Percentiles rank a stretch among this genome's conserved stretches.
phyloP scores from a whole-genome alignment of 2,113 vertebrate species.

The Zosterops japonicus region DNA sequence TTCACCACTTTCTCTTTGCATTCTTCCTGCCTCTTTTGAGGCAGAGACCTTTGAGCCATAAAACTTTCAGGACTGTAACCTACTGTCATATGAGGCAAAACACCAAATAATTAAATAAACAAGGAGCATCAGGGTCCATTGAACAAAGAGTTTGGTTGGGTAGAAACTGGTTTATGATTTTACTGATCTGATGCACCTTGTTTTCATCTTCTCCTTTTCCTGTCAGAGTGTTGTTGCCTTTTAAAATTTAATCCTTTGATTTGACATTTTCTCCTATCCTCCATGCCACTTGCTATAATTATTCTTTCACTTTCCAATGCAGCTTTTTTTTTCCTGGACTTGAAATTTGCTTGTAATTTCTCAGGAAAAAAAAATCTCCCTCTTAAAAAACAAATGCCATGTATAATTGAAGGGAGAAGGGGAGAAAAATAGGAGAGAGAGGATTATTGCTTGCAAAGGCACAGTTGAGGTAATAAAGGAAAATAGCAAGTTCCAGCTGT shows the following conservation, averaged over 20 bases:
- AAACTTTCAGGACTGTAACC: neutral
- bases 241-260: conserved; percentile 39
- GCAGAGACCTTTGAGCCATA: neutral
- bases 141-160: neutral
- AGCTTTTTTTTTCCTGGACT: neutral
- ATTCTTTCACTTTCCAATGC: conserved; percentile 1
- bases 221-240: conserved; percentile 1
- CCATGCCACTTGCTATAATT: conserved; percentile 33
- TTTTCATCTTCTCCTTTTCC: conserved; percentile 27
- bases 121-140: neutral
- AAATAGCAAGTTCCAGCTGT: neutral
- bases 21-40: neutral
- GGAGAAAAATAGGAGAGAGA: neutral
- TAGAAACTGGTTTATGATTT: neutral
- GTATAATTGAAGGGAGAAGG: neutral
- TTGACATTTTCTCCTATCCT: conserved; percentile 24
- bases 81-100: conserved; percentile 1
- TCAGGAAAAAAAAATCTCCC: neutral
- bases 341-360: neutral
- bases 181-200: neutral
- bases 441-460: neutral
- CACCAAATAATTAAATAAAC: neutral
- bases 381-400: neutral
- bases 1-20: neutral
- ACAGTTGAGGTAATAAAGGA: neutral